These are phyloP conservation scores for Brachyptera risi DNA, from an alignment of 2,888 invertebrate genomes.

Conservation along the genomic window DNA sequence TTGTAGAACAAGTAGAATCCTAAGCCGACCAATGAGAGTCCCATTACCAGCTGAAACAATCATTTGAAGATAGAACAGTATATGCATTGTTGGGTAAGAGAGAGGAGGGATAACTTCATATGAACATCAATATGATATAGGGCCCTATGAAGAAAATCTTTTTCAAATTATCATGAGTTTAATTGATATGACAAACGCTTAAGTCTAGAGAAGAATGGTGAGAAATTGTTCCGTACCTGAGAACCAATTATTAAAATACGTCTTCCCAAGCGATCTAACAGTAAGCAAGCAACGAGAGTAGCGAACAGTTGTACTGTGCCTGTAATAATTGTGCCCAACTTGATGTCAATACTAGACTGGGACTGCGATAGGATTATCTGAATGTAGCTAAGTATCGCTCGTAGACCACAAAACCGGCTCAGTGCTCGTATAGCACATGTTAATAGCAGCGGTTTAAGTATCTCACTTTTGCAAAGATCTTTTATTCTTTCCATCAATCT, in stretches of 20 bases:
- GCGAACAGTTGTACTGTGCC: constrained; percentile 39
- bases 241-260: constrained; percentile 44
- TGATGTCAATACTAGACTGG: constrained; percentile 28
- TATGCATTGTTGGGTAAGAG: too few relatives aligned
- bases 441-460: constrained; percentile 25
- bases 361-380: constrained; percentile 27
- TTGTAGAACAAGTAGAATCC: constrained; percentile 37
- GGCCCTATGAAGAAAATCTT: too few relatives aligned
- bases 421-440: constrained; percentile 27
- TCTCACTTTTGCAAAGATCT: constrained; percentile 26
- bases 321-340: constrained; percentile 37
- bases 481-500: constrained; percentile 20
- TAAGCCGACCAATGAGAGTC: constrained; percentile 36
- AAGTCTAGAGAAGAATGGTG: background rate
- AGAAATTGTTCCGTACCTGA: constrained; percentile 34
- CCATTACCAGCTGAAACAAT: constrained; percentile 41
- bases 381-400: constrained; percentile 33
- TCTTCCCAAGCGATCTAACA: constrained; percentile 45
- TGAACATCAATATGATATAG: too few relatives aligned
- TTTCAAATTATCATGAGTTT: too few relatives aligned
- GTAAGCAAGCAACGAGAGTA: constrained; percentile 35
- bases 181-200: too few relatives aligned
- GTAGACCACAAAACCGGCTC: constrained; percentile 33
- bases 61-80: background rate
- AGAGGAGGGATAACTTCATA: too few relatives aligned